phyloP scores from a whole-genome alignment of 2,888 invertebrate genomes.

The Lasius fuliginosus region DNA sequence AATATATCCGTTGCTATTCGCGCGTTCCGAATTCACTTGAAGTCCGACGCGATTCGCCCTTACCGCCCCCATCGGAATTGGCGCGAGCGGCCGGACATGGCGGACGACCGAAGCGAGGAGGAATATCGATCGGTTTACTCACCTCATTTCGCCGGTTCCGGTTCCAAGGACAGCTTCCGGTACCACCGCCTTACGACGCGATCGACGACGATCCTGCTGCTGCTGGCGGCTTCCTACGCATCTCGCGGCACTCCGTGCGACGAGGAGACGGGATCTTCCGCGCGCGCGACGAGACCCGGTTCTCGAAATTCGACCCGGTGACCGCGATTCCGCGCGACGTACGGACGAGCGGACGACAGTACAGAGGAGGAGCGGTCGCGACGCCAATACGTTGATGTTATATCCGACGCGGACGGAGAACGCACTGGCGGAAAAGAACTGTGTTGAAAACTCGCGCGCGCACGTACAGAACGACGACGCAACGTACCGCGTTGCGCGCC shows the following conservation, averaged over 20 bases:
- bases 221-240: constrained; percentile 29
- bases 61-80: neutral
- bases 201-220: neutral
- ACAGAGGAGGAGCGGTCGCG: neutral
- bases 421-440: neutral
- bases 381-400: neutral
- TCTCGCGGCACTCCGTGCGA: neutral
- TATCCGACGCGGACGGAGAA: neutral
- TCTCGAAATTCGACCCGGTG: constrained; percentile 61
- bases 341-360: neutral
- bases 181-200: constrained; percentile 1
- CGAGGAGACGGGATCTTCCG: neutral
- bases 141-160: constrained; percentile 52
- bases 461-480: constrained; percentile 52
- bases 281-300: constrained; percentile 27
- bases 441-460: constrained; percentile 50
- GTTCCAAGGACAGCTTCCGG: constrained; percentile 41
- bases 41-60: neutral
- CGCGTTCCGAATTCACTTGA: neutral
- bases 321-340: constrained; percentile 60
- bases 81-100: neutral
- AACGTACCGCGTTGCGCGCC: constrained; percentile 81
- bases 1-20: neutral
- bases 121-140: constrained; percentile 51
- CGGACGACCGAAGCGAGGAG: neutral